Evolutionary conservation across 2,888 invertebrate genomes (phyloP), one percentile per base, ranked within the genome.

Genomic region (Ametastegia equiseti): DNA sequence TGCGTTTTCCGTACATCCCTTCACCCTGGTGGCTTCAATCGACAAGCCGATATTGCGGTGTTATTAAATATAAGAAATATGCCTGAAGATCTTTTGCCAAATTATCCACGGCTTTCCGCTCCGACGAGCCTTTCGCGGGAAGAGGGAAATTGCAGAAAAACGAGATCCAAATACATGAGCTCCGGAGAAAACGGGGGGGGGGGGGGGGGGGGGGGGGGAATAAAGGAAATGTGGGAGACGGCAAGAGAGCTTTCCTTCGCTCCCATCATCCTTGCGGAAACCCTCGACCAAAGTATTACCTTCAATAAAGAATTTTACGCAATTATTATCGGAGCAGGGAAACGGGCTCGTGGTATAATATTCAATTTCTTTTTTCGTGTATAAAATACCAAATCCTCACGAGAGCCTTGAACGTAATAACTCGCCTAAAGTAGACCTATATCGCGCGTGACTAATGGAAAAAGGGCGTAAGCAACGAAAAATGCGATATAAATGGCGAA

Each of bases 1-100:
- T 19, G 67, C 23, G 39, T 23, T 15, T 6, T 67, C 7, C 36
- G 39, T 65, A 9, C 39, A 11, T 36, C 19, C 19, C n/a, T 67
- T 39, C 1, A 36, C n/a, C 7, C n/a, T 15, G 33, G 19, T 36
- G 39, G 13, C 6, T 42, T 71, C 45, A 30, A 71, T 23, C 45
- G 45, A 71, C 11, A 47, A 71, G 9, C 27, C 1, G 15, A 27
- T 1, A 45, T 47, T 42, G 47, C 47, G 71, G 71, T 47, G 3
- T 11, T 47, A 71, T 71, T 47, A 23, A 71, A 71, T n/a, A n/a
- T 47, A 13, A 71, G 47, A 15, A 69, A 69, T 69, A 69, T 23
- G 42, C 33, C 69, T 39, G 19, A 11, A 71, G 47, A 71, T 71
- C 71, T 47, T 42, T 47, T 23, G 27, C 45, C 65, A 39, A 45